A percentile compares a stretch with the other conserved stretches of the same genome.
Evolutionary conservation across 2,888 invertebrate species (phyloP).

Genomic region (Eupelmus urozonus): DNA sequence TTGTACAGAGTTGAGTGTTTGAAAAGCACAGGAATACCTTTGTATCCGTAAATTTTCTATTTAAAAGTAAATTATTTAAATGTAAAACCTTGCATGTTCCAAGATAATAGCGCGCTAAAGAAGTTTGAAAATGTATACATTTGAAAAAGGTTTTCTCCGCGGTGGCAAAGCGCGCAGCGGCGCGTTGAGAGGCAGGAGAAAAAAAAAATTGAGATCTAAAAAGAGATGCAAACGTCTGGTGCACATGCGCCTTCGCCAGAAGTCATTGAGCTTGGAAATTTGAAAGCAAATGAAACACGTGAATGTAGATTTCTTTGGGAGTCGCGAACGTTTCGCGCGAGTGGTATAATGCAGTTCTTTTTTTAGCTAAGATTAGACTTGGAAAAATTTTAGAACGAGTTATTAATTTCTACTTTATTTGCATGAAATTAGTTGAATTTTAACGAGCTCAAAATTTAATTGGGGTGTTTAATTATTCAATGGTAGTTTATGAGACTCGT

Average conservation of each 20-base stretch:
- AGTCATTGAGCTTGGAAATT: slow-evolving; percentile 25
- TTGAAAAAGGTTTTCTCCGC: background rate
- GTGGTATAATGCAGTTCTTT: no score
- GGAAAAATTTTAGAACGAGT: no score
- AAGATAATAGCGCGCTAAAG: background rate
- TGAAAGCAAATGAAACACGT: slow-evolving; percentile 10
- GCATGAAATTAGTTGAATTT: no score
- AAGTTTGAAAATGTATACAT: background rate
- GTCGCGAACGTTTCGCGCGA: no score
- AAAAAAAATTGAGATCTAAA: slow-evolving; percentile 23
- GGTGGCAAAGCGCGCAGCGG: background rate
- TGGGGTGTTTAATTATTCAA: no score
- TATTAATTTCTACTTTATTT: no score
- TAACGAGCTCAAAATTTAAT: no score
- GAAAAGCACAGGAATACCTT: no score
- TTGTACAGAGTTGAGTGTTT: no score
- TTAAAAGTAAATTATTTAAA: background rate
- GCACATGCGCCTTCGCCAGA: slow-evolving; percentile 7
- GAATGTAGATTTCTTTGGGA: background rate
- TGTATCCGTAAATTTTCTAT: no score
- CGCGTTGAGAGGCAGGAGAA: background rate
- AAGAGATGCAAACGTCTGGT: slow-evolving; percentile 24
- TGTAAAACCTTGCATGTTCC: background rate
- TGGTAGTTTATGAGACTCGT: no score
- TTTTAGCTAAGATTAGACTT: no score